Evolutionary conservation across 1,140 invertebrate species (phyloP), one percentile per base, ranked within the genome.

Genomic region (Notospermus geniculatus): DNA sequence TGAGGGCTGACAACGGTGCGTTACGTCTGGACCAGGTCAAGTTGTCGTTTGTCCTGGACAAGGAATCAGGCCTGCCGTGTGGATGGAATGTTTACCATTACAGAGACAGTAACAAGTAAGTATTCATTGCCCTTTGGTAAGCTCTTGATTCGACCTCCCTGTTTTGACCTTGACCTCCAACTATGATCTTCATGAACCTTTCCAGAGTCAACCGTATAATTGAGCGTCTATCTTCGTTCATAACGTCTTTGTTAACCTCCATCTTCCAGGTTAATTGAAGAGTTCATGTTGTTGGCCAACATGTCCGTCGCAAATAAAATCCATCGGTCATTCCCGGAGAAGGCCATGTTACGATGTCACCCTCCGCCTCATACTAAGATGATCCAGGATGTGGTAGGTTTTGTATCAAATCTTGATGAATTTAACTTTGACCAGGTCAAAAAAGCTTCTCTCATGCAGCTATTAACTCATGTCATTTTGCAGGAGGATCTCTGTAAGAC

Each of bases 201-300:
- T n/a, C n/a, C n/a, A n/a, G n/a, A n/a, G n/a, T n/a, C n/a, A 43
- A 43, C 39, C 19, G 19, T 13, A 19, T 13, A 13, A 43, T 13
- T 43, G 39, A 43, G 19, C 19, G 39, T 43, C 39, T 19, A 43
- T 43, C 39, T 43, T 43, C 19, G 25, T 62, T n/a, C 46, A 19
- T 67, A n/a, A n/a, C n/a, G n/a, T n/a, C n/a, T n/a, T n/a, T n/a
- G n/a, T n/a, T n/a, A n/a, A n/a, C n/a, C n/a, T n/a, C n/a, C n/a
- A 29, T 71, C 41, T 79, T 72, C n/a, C 78, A 88, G 88, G 63
- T 81, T 97, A 36, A 93, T 97, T 65, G 93, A 97, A 84, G 94
- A 97, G 78, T 95, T 93, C 70, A 97, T 97, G 93, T 82, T 97
- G 62, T 74, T 95, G 59, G 92, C 93, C 9, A 97, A 97, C 78